Conservation (phyloP, 2,888 invertebrate genomes). For the Ephialtes manifestator region DNA sequence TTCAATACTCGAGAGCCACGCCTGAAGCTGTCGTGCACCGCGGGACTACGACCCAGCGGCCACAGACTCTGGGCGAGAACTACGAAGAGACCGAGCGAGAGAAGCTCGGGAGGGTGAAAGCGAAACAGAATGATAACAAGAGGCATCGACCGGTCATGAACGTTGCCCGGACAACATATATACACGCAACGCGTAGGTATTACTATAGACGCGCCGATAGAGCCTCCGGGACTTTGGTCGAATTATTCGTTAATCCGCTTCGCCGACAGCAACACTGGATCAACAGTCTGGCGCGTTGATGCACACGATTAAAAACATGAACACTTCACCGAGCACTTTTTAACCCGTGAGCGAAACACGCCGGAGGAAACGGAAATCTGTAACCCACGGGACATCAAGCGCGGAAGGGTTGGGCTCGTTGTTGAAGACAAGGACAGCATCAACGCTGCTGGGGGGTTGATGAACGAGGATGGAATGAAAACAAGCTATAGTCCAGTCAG, state of each 20-base stretch:
- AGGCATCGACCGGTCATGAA: constrained; percentile 76
- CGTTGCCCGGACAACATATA: constrained; percentile 75
- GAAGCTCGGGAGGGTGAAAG: constrained; percentile 56
- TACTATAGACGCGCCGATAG: constrained; percentile 14
- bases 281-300: constrained; percentile 11
- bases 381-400: not conserved
- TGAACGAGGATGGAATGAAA: constrained; percentile 39
- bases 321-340: not conserved
- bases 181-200: not conserved
- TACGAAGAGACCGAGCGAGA: constrained; percentile 53
- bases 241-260: constrained; percentile 74
- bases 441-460: not conserved
- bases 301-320: constrained; percentile 6
- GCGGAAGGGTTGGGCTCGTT: not conserved
- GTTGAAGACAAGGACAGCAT: not conserved
- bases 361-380: constrained; percentile 1
- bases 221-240: constrained; percentile 67
- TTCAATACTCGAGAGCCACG: constrained; percentile 52
- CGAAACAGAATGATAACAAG: constrained; percentile 73
- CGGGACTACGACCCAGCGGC: constrained; percentile 33
- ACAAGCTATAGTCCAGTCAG: constrained; percentile 24
- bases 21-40: constrained; percentile 62
- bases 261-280: constrained; percentile 47
- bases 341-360: not conserved
- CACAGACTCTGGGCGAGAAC: constrained; percentile 40